A percentile compares a stretch with the other conserved stretches of the same genome.
phyloP scores from a whole-genome alignment of 1,140 invertebrate species.

The Sipha flava region DNA sequence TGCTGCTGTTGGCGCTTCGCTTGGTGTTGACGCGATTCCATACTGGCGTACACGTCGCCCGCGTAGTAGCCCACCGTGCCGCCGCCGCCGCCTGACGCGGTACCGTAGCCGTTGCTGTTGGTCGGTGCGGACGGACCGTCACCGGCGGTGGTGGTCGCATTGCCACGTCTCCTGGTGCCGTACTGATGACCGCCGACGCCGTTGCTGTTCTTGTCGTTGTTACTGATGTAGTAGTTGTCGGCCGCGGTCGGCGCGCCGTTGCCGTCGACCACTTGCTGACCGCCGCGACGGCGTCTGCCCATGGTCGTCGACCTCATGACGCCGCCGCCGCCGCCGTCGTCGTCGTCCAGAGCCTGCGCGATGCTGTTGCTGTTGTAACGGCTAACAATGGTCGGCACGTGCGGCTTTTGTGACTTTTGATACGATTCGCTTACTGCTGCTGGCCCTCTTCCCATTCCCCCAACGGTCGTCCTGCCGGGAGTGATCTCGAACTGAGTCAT shows the following conservation, averaged over 20 bases:
- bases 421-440: background rate
- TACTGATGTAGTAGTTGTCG: background rate
- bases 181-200: background rate
- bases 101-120: background rate
- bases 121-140: background rate
- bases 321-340: background rate
- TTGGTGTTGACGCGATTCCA: constrained; percentile 1
- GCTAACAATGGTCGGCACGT: constrained; percentile 46
- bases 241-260: background rate
- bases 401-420: background rate
- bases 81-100: background rate
- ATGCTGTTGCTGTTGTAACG: constrained; percentile 40
- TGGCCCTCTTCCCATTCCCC: background rate
- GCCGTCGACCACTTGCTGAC: background rate
- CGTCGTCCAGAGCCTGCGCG: background rate
- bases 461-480: background rate
- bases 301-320: background rate
- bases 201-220: constrained; percentile 1
- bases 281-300: background rate
- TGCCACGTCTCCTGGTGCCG: background rate
- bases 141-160: background rate
- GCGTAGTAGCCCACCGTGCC: background rate
- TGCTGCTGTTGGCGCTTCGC: constrained; percentile 35
- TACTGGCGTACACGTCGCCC: background rate
- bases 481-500: background rate